Evolutionary conservation across 2,797 vertebrate species (phyloP).

Genomic region (Dicrostonyx torquatus): DNA sequence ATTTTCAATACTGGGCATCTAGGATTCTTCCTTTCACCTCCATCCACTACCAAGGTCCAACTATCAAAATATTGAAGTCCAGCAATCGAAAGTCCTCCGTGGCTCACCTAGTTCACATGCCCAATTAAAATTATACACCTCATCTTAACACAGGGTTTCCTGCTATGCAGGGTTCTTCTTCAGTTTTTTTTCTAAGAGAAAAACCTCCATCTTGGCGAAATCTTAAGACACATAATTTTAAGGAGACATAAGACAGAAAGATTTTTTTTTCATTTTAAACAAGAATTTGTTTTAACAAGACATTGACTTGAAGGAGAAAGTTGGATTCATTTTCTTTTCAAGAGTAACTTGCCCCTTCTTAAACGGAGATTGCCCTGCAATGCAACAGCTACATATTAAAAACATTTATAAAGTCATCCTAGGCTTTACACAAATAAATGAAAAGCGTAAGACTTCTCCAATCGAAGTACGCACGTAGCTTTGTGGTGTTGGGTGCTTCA

Average conservation of each 20-base stretch:
- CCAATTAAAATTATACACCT: too few species aligned
- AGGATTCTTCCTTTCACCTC: not conserved
- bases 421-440: not conserved
- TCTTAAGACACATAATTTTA: not conserved
- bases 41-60: not conserved
- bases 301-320: not conserved
- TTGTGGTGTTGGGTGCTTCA: not conserved
- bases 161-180: not conserved
- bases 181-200: not conserved
- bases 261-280: not conserved
- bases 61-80: too few species aligned
- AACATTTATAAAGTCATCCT: not conserved
- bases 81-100: too few species aligned
- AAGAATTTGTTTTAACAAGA: not conserved
- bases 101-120: too few species aligned
- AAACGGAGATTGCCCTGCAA: not conserved
- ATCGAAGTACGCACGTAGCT: not conserved
- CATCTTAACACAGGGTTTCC: not conserved
- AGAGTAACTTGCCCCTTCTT: not conserved
- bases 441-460: not conserved
- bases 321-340: not conserved
- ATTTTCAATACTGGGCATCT: not conserved
- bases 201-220: not conserved
- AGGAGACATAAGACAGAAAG: not conserved
- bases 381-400: not conserved